Conservation (phyloP, 2,888 invertebrate species). For the Didymodactylos carnosus region DNA sequence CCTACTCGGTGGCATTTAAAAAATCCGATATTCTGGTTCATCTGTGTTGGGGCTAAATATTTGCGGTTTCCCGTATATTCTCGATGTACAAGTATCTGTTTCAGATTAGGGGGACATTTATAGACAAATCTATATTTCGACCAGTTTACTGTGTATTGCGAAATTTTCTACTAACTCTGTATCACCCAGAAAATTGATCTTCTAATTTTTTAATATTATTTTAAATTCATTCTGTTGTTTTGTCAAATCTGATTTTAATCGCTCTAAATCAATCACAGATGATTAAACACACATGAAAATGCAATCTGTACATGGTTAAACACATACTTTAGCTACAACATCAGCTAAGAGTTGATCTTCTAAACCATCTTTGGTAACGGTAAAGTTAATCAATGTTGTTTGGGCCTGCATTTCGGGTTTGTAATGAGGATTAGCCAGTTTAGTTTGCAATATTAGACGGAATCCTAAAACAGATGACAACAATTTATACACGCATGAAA, state of each 20-base stretch:
- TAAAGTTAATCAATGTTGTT: conserved; percentile 17
- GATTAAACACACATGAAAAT: too few species aligned
- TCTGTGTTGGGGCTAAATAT: conserved; percentile 74
- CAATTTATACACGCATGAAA: too few species aligned
- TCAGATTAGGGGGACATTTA: too few species aligned
- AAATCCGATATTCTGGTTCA: too few species aligned
- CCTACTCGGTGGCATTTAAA: too few species aligned
- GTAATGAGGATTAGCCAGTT: conserved; percentile 18
- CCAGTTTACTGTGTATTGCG: too few species aligned
- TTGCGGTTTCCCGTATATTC: too few species aligned
- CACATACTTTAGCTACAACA: conserved; percentile 30
- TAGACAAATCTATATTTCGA: too few species aligned
- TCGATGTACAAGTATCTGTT: too few species aligned
- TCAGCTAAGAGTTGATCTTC: conserved; percentile 17
- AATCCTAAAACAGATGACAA: too few species aligned
- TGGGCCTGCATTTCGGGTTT: conserved; percentile 18
- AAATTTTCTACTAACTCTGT: conserved; percentile 83
- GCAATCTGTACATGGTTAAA: too few species aligned
- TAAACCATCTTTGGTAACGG: conserved; percentile 17
- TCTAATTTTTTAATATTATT: conserved; percentile 75
- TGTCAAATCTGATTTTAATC: conserved; percentile 75
- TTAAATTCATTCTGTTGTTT: conserved; percentile 92
- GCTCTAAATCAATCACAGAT: conserved; percentile 82
- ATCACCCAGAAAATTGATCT: conserved; percentile 76
- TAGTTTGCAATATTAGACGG: conserved; percentile 17